These are phyloP conservation scores for Oreotrochilus melanogaster DNA, from an alignment of 2,113 vertebrate genomes.

Conservation along the genomic window DNA sequence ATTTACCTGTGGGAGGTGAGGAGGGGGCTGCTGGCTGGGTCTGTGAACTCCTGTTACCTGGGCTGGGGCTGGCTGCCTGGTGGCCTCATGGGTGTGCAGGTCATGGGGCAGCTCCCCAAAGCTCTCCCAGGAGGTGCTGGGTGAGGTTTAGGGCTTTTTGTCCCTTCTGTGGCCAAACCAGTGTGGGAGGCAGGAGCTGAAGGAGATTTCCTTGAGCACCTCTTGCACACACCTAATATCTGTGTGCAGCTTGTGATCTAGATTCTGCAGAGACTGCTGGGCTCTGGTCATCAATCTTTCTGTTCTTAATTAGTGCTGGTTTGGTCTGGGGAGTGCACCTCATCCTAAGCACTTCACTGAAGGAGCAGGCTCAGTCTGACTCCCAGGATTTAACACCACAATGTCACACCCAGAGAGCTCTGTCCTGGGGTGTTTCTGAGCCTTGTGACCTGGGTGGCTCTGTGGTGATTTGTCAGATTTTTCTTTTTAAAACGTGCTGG, in stretches of 20 bases:
- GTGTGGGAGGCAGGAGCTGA: background rate
- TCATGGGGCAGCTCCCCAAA: background rate
- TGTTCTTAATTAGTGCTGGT: background rate
- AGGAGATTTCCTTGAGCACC: rapidly evolving
- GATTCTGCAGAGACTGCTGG: background rate
- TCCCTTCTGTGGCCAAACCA: background rate
- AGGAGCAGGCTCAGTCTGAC: background rate
- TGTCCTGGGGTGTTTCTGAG: background rate
- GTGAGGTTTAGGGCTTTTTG: background rate
- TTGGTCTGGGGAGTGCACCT: background rate
- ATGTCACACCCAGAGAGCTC: background rate
- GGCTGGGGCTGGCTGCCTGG: background rate
- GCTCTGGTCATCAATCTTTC: background rate
- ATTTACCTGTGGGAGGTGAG: constrained; percentile 96
- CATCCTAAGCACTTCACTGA: background rate
- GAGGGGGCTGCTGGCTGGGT: background rate
- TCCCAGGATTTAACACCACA: background rate
- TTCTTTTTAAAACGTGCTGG: background rate
- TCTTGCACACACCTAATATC: rapidly evolving
- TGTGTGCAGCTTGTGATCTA: background rate
- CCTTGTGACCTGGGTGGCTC: background rate
- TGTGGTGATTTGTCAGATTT: background rate
- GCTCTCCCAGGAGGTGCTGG: background rate
- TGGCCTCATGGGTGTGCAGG: too few relatives aligned
- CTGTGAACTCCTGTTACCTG: rapidly evolving